Evolutionary conservation across 64 coral and sea anemone genomes (phyloP), one percentile per base, ranked within the genome.

Genomic region (Dendronephthya gigantea): DNA sequence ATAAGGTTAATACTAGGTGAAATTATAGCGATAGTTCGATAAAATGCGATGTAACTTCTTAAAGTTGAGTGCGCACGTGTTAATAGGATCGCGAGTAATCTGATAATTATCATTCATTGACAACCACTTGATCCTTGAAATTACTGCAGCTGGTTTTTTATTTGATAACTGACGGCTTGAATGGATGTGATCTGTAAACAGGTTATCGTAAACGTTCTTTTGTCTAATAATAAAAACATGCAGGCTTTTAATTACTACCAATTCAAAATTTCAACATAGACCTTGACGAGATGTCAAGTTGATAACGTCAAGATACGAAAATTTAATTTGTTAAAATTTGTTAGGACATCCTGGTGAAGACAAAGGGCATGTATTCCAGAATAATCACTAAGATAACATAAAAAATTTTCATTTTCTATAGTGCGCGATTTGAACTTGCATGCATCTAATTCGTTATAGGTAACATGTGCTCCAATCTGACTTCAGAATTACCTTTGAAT

Each of bases 61-160:
- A 62, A 62, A 62, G 0, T 23, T 19, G 55, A 62, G 25, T 23
- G 25, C 55, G 55, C 55, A 27, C 55, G 17, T 62, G 55, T 22
- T 62, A 62, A 62, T 62, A 62, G 55, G 55, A 62, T 62, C 55
- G 19, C 3, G 17, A 62, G 55, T 62, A 62, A 62, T 62, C 55
- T 62, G 55, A 62, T 62, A 62, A 62, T 62, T 62, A 62, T 22
- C 55, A 62, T 62, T 62, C 55, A 62, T n/a, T n/a, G n/a, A 62
- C 55, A 15, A 22, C 55, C 25, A 62, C 55, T 62, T 62, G 12
- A 62, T 27, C 12, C 55, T 62, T 62, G 55, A 62, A 62, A 62
- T 62, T 62, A 62, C 19, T 27, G 55, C 55, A 62, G 55, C 55
- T 62, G 55, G 19, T 62, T 23, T 27, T 27, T 62, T 27, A 62